Evolutionary conservation across 2,888 invertebrate genomes (phyloP).

Genomic region (Netelia fuscicornis): DNA sequence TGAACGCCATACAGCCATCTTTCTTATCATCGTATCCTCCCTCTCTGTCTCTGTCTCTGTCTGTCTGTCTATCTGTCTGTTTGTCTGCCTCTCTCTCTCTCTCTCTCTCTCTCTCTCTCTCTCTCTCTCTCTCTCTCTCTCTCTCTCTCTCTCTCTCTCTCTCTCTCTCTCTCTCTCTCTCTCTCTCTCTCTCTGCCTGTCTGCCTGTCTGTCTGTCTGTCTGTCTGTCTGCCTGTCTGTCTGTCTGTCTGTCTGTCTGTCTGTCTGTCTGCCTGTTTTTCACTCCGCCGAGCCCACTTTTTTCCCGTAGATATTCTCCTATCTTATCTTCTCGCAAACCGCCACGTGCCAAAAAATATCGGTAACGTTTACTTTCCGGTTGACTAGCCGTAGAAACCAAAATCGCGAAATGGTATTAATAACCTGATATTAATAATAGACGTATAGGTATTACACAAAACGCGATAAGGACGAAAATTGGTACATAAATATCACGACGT

Average conservation of each 20-base stretch:
- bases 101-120: no score
- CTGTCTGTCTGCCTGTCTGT: no score
- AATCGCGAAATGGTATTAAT: constrained; percentile 11
- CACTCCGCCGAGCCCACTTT: no score
- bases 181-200: no score
- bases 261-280: no score
- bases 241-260: no score
- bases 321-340: not conserved
- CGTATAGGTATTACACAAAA: no score
- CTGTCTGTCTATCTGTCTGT: not conserved
- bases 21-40: constrained; percentile 44
- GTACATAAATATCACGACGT: no score
- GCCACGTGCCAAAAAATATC: constrained; percentile 59
- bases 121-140: no score
- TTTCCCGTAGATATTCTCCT: no score
- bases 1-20: constrained; percentile 63
- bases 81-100: not conserved
- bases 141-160: constrained; percentile 11
- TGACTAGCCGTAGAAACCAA: constrained; percentile 60
- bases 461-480: no score
- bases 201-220: not conserved
- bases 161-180: not conserved
- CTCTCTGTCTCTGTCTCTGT: not conserved
- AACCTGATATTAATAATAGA: no score
- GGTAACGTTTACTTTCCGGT: constrained; percentile 62